Base-by-base conservation (phyloP, 1,140 invertebrate species). In the Neuroterus valhalla region DNA sequence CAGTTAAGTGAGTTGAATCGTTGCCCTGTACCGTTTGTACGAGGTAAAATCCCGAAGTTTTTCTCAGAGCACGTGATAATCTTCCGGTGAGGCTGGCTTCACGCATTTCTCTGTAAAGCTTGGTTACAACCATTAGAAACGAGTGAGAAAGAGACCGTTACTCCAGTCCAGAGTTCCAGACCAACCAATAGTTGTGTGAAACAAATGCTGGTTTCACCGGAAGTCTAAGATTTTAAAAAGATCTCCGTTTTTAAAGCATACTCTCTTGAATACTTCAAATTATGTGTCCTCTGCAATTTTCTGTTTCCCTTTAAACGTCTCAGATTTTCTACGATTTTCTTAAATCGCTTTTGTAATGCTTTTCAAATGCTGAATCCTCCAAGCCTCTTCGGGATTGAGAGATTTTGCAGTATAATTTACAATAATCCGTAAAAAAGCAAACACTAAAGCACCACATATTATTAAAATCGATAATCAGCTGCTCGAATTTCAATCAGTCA, bases 21-120 rank as follows among this genome's bases (percentile, higher is more conserved):
- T 31, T 72, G 62, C 44, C 43, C 26, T 44, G 71, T 68, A 72
- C 71, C 71, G 71, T 72, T 72, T 66, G 50, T 38, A 21, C 42
- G 52, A 46, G 52, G 68, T 55, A 74, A 74, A 74, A 74, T 73
- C 71, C 17, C 55, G 23, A 17, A 62, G 46, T 74, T 74, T 74
- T 74, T 70, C 72, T 70, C 42, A 2, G 45, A 70, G n/a, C 23
- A 66, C 72, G 67, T 70, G 72, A 70, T 74, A 70, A 74, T 74
- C 72, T 74, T 74, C 43, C 72, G 72, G 66, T 43, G 70, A 55
- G n/a, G 15, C 46, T 50, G 50, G 17, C 42, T 71, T 52, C 2
- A 55, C 23, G 70, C 23, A 52, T 38, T 62, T 71, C 70, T 42
- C 50, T 71, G 70, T 62, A 71, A 38, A 71, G 52, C 50, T 71